Evolutionary conservation across 2,888 invertebrate genomes (phyloP).

Genomic region (Rotaria magnacalcarata): DNA sequence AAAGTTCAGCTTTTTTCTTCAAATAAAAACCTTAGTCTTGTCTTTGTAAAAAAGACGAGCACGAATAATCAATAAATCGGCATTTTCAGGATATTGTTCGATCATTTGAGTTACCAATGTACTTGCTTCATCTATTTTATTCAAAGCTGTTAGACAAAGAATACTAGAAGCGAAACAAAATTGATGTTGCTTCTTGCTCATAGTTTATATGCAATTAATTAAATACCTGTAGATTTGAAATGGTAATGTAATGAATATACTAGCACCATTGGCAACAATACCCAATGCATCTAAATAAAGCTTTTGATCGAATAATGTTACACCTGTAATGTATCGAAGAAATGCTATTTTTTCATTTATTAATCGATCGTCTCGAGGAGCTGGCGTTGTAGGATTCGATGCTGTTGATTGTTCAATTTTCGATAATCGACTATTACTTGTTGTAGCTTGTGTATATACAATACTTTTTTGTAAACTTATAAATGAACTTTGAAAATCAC

Average conservation of each 20-base stretch:
- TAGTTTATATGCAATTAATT: no score
- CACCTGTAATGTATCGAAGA: background rate
- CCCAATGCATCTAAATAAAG: conserved; percentile 20
- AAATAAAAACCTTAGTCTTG: background rate
- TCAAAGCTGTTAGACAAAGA: background rate
- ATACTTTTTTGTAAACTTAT: conserved; percentile 14
- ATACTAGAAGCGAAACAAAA: background rate
- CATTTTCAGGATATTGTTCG: background rate
- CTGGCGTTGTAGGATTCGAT: background rate
- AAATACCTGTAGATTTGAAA: conserved; percentile 23
- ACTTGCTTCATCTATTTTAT: conserved; percentile 32
- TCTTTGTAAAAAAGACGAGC: background rate
- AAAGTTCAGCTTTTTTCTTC: background rate
- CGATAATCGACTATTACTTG: background rate
- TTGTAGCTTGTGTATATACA: background rate
- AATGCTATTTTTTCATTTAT: background rate
- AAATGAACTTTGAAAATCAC: conserved; percentile 28
- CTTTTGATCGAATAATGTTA: conserved; percentile 13
- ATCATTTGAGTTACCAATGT: conserved; percentile 15
- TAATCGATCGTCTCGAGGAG: background rate
- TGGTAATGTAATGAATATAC: conserved; percentile 17
- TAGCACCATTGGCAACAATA: conserved; percentile 1
- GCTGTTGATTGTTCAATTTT: background rate
- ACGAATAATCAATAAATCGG: conserved; percentile 5
- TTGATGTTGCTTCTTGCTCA: no score